Percentiles rank a stretch among this genome's conserved stretches.
These are phyloP conservation scores for Ascaphus truei DNA, from an alignment of 2,113 vertebrate species.

Conservation along the genomic window DNA sequence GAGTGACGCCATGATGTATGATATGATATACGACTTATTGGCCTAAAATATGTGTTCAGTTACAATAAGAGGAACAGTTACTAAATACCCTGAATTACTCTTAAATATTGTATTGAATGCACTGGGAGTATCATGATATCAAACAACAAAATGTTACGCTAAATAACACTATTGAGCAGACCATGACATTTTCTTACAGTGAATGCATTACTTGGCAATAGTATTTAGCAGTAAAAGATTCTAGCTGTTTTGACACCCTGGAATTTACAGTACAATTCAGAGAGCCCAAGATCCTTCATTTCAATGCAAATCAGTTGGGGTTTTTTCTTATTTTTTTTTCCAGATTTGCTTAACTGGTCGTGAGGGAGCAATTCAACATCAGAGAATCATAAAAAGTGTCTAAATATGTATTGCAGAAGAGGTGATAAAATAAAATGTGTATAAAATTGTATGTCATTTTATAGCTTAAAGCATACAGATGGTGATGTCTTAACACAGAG, in stretches of 20 bases:
- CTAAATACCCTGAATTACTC: too few relatives aligned
- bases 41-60: too few relatives aligned
- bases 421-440: not conserved
- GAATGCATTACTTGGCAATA: too few relatives aligned
- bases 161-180: too few relatives aligned
- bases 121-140: too few relatives aligned
- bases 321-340: not conserved
- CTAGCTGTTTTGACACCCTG: not conserved
- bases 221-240: conserved; percentile 7
- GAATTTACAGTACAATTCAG: not conserved
- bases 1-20: too few relatives aligned
- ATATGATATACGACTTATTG: too few relatives aligned
- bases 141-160: too few relatives aligned
- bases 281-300: not conserved
- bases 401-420: not conserved
- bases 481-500: not conserved
- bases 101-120: too few relatives aligned
- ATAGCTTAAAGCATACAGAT: not conserved
- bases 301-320: not conserved
- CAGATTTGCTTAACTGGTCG: not conserved
- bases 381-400: not conserved
- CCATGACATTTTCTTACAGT: too few relatives aligned
- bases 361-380: not conserved
- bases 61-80: too few relatives aligned
- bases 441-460: not conserved